Evolutionary conservation across 2,888 invertebrate species (phyloP).

Genomic region (Tachina fera): DNA sequence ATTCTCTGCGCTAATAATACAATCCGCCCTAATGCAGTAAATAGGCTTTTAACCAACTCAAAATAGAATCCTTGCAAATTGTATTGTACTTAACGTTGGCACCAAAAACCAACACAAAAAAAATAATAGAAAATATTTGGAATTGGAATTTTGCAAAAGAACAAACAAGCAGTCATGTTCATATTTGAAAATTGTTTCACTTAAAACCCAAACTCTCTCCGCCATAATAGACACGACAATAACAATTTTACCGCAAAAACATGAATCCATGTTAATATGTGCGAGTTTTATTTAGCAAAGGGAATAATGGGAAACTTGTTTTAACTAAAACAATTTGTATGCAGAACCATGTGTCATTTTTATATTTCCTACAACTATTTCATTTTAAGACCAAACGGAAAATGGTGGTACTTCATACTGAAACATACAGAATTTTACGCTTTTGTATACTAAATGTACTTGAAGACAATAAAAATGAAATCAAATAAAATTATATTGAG

Average conservation of each 20-base stretch:
- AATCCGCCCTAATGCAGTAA: slow-evolving; percentile 70
- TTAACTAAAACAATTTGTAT: slow-evolving; percentile 70
- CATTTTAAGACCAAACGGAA: slow-evolving; percentile 51
- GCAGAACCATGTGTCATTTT: slow-evolving; percentile 73
- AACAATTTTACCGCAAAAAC: slow-evolving; percentile 59
- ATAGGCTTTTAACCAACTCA: slow-evolving; percentile 66
- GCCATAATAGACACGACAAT: slow-evolving; percentile 17
- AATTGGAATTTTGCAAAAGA: slow-evolving; percentile 30
- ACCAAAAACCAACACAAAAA: slow-evolving; percentile 36
- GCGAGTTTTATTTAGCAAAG: background rate
- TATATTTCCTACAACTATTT: slow-evolving; percentile 72
- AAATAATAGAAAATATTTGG: background rate
- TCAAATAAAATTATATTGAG: slow-evolving; percentile 51
- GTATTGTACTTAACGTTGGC: slow-evolving; percentile 66
- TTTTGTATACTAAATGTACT: slow-evolving; percentile 50
- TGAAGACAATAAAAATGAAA: slow-evolving; percentile 53
- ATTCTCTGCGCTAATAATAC: slow-evolving; percentile 59
- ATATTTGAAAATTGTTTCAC: slow-evolving; percentile 68
- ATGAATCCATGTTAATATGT: slow-evolving; percentile 5
- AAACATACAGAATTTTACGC: slow-evolving; percentile 56
- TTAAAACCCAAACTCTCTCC: slow-evolving; percentile 53
- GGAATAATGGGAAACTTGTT: background rate
- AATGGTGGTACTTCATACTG: slow-evolving; percentile 44
- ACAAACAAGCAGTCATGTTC: slow-evolving; percentile 58
- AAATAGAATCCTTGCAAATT: slow-evolving; percentile 60